Base-by-base conservation (phyloP, 2,888 invertebrate genomes). In the Stratiomys singularior region DNA sequence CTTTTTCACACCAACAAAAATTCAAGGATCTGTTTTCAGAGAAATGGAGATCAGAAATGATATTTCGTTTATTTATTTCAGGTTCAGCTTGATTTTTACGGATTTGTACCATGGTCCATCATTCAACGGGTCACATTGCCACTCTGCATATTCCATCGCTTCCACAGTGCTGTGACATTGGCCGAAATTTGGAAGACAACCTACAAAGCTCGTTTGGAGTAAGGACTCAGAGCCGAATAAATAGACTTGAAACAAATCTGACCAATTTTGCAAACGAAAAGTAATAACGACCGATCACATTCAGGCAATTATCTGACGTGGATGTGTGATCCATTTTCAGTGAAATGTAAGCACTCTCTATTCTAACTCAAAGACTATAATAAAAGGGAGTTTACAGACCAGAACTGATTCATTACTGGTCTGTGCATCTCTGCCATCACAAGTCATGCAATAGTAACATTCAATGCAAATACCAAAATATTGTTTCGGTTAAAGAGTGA, bases 101-200 rank as follows among this genome's bases (percentile, higher is more conserved):
- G 97, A 77, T 94, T 93, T 86, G 91, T 96, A 80, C 93, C 97
- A 81, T 98, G 97, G 97, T 93, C 96, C 76, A 92, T 97, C 82
- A 94, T 97, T 67, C 96, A 96, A 87, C 94, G 97, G 84, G 92
- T 97, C 84, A 96, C 96, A 82, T 90, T 97, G 81, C 98, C 98
- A 52, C 91, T 98, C 82, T 96, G 96, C 90, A 97, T 97, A 86
- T 97, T 97, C 91, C 97, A 97, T 88, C 93, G 97, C 83, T 97
- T 97, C 91, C 96, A 97, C 88, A 96, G 96, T 79, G 96, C 96
- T 30, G 96, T 97, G 44, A 96, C 96, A 89, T 91, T 97, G 82
- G 96, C 96, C 81, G 96, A 97, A 89, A 96, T 97, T 83, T 97
- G 97, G 97, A 97, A 97, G 89, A 96, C 96, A 83, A 95, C 94